Conservation (phyloP, 2,888 invertebrate species). For the Catocala nupta region DNA sequence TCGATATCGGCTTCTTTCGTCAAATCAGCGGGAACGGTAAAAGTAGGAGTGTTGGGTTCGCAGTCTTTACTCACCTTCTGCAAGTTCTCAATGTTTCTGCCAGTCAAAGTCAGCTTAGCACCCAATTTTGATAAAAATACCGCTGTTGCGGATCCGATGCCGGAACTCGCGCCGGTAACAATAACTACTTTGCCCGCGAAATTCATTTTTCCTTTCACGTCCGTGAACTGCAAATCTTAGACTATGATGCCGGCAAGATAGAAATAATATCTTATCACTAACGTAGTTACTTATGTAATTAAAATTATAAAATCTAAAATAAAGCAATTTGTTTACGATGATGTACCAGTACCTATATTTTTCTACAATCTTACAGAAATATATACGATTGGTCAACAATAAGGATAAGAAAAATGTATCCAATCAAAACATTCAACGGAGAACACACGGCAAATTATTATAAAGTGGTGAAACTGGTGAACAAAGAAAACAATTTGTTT, state of each 20-base stretch:
- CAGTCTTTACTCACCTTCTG: slow-evolving; percentile 77
- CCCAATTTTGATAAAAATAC: slow-evolving; percentile 92
- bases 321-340: slow-evolving; percentile 25
- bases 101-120: slow-evolving; percentile 91
- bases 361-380: neutral
- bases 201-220: slow-evolving; percentile 70
- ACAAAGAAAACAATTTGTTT: neutral
- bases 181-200: slow-evolving; percentile 92
- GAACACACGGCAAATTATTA: too few relatives aligned
- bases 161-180: slow-evolving; percentile 94
- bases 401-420: too few relatives aligned
- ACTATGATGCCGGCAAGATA: slow-evolving; percentile 4
- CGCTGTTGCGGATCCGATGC: slow-evolving; percentile 94
- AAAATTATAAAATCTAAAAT: slow-evolving; percentile 22
- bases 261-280: slow-evolving; percentile 50
- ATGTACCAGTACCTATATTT: too few relatives aligned
- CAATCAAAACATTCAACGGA: too few relatives aligned
- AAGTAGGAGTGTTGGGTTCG: slow-evolving; percentile 77
- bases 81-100: slow-evolving; percentile 90
- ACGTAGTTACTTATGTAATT: slow-evolving; percentile 46
- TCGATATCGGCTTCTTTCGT: slow-evolving; percentile 91
- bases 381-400: neutral
- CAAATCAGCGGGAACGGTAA: slow-evolving; percentile 90
- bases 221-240: slow-evolving; percentile 4
- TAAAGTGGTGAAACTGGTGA: too few relatives aligned